Evolutionary conservation across 2,888 invertebrate genomes (phyloP), one percentile per base, ranked within the genome.

Genomic region (Heliconius aoede): DNA sequence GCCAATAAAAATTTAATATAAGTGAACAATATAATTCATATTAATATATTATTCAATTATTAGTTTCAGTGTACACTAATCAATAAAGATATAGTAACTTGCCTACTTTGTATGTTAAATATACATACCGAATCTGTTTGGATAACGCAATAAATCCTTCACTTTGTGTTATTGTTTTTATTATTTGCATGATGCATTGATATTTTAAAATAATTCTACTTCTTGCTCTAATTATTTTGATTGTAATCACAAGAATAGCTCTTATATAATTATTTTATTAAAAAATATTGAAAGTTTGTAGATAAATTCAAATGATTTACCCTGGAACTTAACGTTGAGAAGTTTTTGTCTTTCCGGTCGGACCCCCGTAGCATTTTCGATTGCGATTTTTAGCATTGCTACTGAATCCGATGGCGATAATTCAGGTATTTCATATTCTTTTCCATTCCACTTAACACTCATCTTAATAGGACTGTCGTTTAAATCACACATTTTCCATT

Each of bases 271-370:
- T 11, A 68, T 18, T 7, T 67, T 3, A 67, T 40, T 15, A 40
- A 26, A 26, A 62, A 8, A 8, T 28, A 9, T 21, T 2, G 51
- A 11, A 15, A 21, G 26, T 36, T 26, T n/a, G 24, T 28, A 36
- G 8, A 61, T 21, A 11, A 24, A n/a, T 18, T 60, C n/a, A 32
- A 46, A 62, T 58, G 64, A 87, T 72, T 88, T 91, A 98, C 99
- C 98, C 96, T 98, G 98, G 87, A 96, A 95, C 94, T 98, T 99
- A 73, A 99, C 95, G 91, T 99, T 99, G 64, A 99, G 95, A 64
- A 99, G 92, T 91, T 99, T 99, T 89, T 99, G 99, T 80, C 99
- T 95, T 85, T 98, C 97, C n/a, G 98, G 98, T 76, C 97, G 95
- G 32, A 99, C 99, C 79, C 97, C 97, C 67, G 99, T 99, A 87